phyloP scores from a whole-genome alignment of 2,888 invertebrate genomes.

The Caenorhabditis japonica region DNA sequence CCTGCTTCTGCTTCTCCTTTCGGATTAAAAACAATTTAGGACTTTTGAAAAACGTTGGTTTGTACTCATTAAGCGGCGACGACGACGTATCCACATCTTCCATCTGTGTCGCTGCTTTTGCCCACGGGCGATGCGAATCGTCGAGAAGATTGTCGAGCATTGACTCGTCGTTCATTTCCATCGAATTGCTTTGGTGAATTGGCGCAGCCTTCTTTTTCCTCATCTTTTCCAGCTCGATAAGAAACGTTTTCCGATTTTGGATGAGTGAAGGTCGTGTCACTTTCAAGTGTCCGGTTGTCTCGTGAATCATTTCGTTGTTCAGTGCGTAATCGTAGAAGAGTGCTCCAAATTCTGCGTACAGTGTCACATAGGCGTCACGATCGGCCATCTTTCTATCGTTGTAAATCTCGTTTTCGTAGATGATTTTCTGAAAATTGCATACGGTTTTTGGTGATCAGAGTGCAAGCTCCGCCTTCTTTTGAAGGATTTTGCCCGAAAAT shows the following conservation, averaged over 20 bases:
- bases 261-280: slow-evolving; percentile 26
- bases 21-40: slow-evolving; percentile 39
- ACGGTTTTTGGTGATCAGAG: too few relatives aligned
- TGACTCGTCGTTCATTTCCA: slow-evolving; percentile 15
- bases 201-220: neutral
- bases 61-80: neutral
- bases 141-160: slow-evolving; percentile 42
- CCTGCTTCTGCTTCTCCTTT: neutral
- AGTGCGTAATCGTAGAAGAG: slow-evolving; percentile 39
- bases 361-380: slow-evolving; percentile 9
- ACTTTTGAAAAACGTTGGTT: slow-evolving; percentile 34
- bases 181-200: neutral
- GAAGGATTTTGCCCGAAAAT: too few relatives aligned
- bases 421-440: slow-evolving; percentile 36
- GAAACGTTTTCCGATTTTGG: slow-evolving; percentile 4
- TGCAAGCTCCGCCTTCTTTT: too few relatives aligned
- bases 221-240: slow-evolving; percentile 4
- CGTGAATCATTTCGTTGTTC: slow-evolving; percentile 34
- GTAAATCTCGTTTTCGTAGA: slow-evolving; percentile 45
- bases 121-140: slow-evolving; percentile 41
- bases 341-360: slow-evolving; percentile 45
- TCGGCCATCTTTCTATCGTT: slow-evolving; percentile 18
- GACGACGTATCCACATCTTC: slow-evolving; percentile 13
- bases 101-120: slow-evolving; percentile 15
- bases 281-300: slow-evolving; percentile 30